Evolutionary conservation across 2,888 invertebrate genomes (phyloP), one percentile per base, ranked within the genome.

Genomic region (Anticlea derivata): DNA sequence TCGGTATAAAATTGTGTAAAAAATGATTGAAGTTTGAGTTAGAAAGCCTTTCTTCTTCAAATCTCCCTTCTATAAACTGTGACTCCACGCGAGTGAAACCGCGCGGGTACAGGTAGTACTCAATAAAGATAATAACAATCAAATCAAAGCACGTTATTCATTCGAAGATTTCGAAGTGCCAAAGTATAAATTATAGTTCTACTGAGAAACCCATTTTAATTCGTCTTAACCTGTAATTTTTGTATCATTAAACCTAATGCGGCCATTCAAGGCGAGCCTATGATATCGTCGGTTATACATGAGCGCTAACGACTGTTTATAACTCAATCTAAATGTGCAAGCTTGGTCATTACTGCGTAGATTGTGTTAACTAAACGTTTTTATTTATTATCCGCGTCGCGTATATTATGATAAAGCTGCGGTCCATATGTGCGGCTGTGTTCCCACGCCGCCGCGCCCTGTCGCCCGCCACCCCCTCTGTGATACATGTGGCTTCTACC

Each of bases 341-440:
- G 73, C 68, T 61, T 56, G 69, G 65, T 75, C 72, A 80, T 78
- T 73, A 80, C 52, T 70, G 71, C 67, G 68, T 72, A 78, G 76
- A 78, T 80, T 75, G 71, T 77, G 76, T 81, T 80, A 80, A 80
- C 79, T 80, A 78, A 85, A 79, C 69, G 70, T 80, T 81, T 81
- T 81, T 86, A 86, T 86, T 60, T 83, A 84, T 79, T 80, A 75
- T 70, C 68, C 68, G 68, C 76, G 75, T 78, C 44, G 74, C 75
- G 73, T 78, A 75, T 75, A 40, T n/a, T 68, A 68, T 71, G 83
- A 86, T 86, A 85, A 88, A 88, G 86, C 88, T 90, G 89, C 77
- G 75, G 70, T 79, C 84, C 89, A 88, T 72, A 88, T 88, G 89
- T 86, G 86, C 78, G 78, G 65, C 57, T 64, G 74, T 73, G 83